Evolutionary conservation across 1,140 invertebrate genomes (phyloP).

Genomic region (Pogonus chalceus): DNA sequence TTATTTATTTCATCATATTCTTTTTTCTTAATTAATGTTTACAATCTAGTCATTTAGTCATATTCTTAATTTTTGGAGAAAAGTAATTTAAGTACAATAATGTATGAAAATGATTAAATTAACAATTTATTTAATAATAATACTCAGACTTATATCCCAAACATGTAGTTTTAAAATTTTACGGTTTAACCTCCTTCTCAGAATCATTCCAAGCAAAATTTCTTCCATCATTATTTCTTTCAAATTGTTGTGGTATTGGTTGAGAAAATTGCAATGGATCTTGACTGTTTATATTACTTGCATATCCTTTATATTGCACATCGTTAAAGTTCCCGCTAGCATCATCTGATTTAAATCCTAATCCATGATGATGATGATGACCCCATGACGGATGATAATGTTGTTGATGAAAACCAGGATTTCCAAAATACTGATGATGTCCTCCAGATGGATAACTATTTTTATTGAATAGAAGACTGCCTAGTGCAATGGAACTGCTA

Average conservation of each 20-base stretch:
- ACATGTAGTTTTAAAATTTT: no score
- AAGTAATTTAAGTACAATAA: no score
- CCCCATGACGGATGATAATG: background rate
- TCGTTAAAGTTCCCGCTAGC: background rate
- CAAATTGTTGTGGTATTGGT: conserved; percentile 13
- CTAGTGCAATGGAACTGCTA: conserved; percentile 51
- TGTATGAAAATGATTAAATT: no score
- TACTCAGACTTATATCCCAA: no score
- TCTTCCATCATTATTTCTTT: conserved; percentile 26
- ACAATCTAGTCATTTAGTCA: no score
- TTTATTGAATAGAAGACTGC: conserved; percentile 30
- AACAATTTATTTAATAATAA: no score
- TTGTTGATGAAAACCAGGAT: background rate
- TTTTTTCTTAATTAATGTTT: no score
- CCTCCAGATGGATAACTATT: background rate
- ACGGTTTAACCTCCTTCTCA: conserved; percentile 21
- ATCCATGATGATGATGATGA: background rate
- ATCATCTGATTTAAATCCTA: background rate
- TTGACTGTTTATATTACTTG: background rate
- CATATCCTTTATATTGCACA: background rate
- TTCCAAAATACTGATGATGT: conserved; percentile 6
- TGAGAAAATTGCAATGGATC: conserved; percentile 9
- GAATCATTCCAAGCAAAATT: conserved; percentile 44
- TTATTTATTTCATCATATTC: no score
- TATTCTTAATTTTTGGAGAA: no score